Evolutionary conservation across 92 coral and sea anemone species (phyloP), one percentile per base, ranked within the genome.

Genomic region (Siderastrea radians): DNA sequence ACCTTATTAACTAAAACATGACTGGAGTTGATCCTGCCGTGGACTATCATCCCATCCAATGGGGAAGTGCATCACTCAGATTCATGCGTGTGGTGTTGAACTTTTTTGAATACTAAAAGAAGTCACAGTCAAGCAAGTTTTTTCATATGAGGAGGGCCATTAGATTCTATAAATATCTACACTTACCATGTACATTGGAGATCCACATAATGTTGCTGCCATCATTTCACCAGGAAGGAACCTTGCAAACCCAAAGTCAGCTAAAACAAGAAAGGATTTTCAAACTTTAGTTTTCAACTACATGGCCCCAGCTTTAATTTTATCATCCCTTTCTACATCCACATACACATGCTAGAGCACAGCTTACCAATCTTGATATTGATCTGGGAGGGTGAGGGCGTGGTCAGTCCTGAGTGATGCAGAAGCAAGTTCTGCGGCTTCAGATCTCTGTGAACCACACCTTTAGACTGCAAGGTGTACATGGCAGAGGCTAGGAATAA

Each of bases 211-310:
- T 9, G 99, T 97, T 3, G 99, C 99, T 50, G 99, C 99, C 99
- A 97, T 97, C 99, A 97, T 97, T 82, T 97, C 96, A 70, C 99
- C 99, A 85, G 98, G 98, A n/a, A 97, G 96, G 79, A 97, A 97
- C 74, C 99, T 84, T 83, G 99, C 99, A 94, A 97, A 97, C 13
- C 99, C 99, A 97, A 97, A 97, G 83, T 97, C 99, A 93, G 99
- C 99, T 97, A 65, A 49, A 78, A 78, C 14, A 6, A 45, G 11
- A 51, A 51, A 68, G 10, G 4, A 68, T 26, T 9, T 17, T 9
- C 49, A 75, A 55, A 43, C 4, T 26, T 26, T 14, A 19, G 2
- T 11, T 7, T 6, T n/a, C 11, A 13, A 1, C 16, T 13, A 13
- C 2, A 13, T 1, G 66, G 16, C 16, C 16, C 1, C 13, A 13